These are phyloP conservation scores for Cynopterus brachyotis DNA, from an alignment of 2,113 vertebrate species.

Conservation along the genomic window DNA sequence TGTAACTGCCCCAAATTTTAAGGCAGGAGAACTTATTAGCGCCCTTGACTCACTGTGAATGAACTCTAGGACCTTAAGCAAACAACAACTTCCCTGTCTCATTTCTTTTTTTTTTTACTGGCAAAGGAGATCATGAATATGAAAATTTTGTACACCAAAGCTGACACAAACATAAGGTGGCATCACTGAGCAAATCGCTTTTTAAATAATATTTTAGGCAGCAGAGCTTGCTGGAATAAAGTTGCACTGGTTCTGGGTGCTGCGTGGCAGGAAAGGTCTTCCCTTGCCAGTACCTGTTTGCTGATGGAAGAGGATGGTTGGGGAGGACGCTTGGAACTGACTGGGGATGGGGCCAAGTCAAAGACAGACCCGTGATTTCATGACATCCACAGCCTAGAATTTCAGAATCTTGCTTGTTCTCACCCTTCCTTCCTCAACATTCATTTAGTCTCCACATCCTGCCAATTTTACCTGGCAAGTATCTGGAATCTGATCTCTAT, in stretches of 20 bases:
- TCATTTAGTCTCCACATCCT: neutral
- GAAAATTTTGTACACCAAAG: neutral
- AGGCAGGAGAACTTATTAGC: neutral
- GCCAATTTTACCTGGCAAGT: neutral
- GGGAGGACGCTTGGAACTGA: neutral
- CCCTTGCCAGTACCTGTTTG: neutral
- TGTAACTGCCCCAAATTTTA: neutral
- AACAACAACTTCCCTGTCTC: neutral
- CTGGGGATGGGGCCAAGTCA: neutral
- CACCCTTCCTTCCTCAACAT: neutral
- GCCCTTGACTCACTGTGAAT: neutral
- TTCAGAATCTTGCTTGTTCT: neutral
- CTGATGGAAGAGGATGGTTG: neutral
- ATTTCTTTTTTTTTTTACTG: neutral
- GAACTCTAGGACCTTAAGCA: neutral
- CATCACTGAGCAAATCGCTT: neutral
- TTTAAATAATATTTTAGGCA: neutral
- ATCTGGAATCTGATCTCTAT: neutral
- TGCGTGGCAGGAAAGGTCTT: neutral
- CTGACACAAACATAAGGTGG: neutral
- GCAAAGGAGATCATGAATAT: neutral
- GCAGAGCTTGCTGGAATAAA: neutral
- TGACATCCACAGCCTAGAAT: neutral
- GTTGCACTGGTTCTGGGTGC: neutral
- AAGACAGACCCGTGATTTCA: neutral